Percentiles rank a stretch among this genome's conserved stretches.
These are phyloP conservation scores for Rhopalosiphum maidis DNA, from an alignment of 1,140 invertebrate genomes.

Conservation along the genomic window DNA sequence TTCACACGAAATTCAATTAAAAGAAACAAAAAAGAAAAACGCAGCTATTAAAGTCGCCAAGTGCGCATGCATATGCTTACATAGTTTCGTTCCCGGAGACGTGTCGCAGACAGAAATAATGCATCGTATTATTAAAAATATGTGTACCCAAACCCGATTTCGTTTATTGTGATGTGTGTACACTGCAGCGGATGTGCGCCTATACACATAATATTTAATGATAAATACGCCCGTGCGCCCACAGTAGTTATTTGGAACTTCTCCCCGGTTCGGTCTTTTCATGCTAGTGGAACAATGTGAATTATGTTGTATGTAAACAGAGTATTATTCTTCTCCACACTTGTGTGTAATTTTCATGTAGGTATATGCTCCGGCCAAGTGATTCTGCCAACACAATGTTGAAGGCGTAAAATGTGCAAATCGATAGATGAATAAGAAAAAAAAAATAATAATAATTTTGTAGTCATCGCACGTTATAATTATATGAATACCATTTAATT, in stretches of 20 bases:
- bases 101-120: neutral
- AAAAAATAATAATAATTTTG: neutral
- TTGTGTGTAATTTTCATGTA: neutral
- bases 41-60: neutral
- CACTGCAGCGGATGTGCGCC: neutral
- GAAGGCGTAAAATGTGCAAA: neutral
- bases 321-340: neutral
- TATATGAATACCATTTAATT: neutral
- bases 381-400: neutral
- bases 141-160: neutral
- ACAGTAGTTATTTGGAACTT: conserved; percentile 32
- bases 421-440: neutral
- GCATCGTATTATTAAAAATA: neutral
- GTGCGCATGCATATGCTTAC: too few species aligned
- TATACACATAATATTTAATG: neutral
- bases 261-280: neutral
- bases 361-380: neutral
- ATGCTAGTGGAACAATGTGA: conserved; percentile 16
- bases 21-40: neutral
- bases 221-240: conserved; percentile 13
- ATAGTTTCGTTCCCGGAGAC: neutral
- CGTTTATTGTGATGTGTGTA: neutral
- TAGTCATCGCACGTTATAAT: neutral
- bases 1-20: neutral
- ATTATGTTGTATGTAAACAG: neutral